phyloP scores from a whole-genome alignment of 2,888 invertebrate genomes.

The Aphodius granarius region DNA sequence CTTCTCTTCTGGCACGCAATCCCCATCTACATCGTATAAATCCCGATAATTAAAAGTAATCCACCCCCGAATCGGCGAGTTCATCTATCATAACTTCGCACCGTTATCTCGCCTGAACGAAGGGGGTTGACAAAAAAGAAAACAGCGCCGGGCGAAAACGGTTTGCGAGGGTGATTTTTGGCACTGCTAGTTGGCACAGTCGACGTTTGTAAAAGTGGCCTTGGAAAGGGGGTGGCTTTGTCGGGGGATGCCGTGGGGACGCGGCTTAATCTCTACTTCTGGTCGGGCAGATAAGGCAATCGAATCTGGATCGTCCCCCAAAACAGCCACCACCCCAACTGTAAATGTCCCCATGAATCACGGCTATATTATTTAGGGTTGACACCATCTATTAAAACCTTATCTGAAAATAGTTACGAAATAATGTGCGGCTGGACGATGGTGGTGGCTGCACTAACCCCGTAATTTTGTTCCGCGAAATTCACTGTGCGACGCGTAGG shows the following conservation, averaged over 20 bases:
- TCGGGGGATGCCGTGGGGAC: slow-evolving; percentile 17
- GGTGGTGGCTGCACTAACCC: background rate
- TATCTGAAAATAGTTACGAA: slow-evolving; percentile 53
- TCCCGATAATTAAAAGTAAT: slow-evolving; percentile 12
- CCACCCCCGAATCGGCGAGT: slow-evolving; percentile 7
- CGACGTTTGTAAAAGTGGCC: background rate
- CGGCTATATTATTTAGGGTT: slow-evolving; percentile 51
- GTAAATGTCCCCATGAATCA: slow-evolving; percentile 47
- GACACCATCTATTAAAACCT: slow-evolving; percentile 55
- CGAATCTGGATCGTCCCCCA: slow-evolving; percentile 49
- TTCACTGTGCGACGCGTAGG: background rate
- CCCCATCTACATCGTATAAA: slow-evolving; percentile 1
- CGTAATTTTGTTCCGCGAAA: background rate
- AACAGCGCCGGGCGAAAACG: background rate
- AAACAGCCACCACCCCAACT: slow-evolving; percentile 38
- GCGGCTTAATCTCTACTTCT: slow-evolving; percentile 54
- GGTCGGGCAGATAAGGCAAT: slow-evolving; percentile 56
- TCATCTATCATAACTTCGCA: slow-evolving; percentile 14
- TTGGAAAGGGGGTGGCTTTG: background rate
- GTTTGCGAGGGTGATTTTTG: background rate
- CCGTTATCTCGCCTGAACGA: slow-evolving; percentile 1
- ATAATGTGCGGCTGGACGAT: slow-evolving; percentile 37
- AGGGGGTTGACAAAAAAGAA: background rate
- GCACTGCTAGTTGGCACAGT: background rate
- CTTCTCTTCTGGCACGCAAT: background rate